Percentiles rank a stretch among this genome's conserved stretches.
These are phyloP conservation scores for Ennomos fuscantarius DNA, from an alignment of 2,888 invertebrate genomes.

Conservation along the genomic window DNA sequence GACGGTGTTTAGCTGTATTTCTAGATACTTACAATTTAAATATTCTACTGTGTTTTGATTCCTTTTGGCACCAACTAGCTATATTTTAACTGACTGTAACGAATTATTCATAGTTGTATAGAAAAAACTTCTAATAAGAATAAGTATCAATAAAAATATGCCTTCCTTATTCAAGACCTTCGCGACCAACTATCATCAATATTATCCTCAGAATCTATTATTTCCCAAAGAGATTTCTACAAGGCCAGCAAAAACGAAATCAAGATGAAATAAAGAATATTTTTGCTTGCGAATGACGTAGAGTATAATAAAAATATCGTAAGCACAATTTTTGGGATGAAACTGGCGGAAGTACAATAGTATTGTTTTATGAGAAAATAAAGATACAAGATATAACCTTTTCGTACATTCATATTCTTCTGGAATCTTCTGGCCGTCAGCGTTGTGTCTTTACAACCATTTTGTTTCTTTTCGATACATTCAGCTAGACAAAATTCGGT, in stretches of 20 bases:
- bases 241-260: constrained; percentile 40
- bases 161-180: constrained; percentile 11
- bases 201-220: constrained; percentile 14
- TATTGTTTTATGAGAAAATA: constrained; percentile 8
- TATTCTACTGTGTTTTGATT: no score
- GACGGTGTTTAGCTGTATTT: no score
- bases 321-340: constrained; percentile 30
- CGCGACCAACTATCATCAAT: constrained; percentile 14
- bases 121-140: not conserved
- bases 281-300: constrained; percentile 34
- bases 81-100: no score
- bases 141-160: constrained; percentile 14
- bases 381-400: no score
- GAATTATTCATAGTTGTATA: no score
- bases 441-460: no score
- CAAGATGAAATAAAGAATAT: constrained; percentile 46
- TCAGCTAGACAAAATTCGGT: no score
- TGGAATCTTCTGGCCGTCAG: no score
- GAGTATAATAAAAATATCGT: constrained; percentile 56
- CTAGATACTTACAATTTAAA: no score
- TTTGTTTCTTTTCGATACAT: no score
- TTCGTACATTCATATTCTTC: no score
- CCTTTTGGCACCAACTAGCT: no score
- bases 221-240: constrained; percentile 33
- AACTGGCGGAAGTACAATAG: constrained; percentile 6